Percentiles rank a stretch among this genome's conserved stretches.
phyloP scores from a whole-genome alignment of 2,797 vertebrate species.

The Discoglossus pictus region DNA sequence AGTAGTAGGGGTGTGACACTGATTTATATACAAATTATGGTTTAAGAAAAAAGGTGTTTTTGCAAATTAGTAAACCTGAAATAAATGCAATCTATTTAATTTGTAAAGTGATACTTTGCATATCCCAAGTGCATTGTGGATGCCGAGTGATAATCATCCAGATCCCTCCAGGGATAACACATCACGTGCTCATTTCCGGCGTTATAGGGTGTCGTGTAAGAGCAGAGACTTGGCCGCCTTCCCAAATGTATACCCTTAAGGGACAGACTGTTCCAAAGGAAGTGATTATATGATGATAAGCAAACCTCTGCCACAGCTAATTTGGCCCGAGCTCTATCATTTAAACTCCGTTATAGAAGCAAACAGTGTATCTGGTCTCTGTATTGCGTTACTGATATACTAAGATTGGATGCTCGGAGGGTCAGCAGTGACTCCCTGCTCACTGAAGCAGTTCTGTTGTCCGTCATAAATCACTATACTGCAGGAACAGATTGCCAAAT shows the following conservation, averaged over 20 bases:
- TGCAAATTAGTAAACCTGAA: too few relatives aligned
- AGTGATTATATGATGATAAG: background rate
- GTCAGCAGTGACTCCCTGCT: background rate
- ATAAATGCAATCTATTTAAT: too few relatives aligned
- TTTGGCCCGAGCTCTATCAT: background rate
- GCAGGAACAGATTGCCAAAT: background rate
- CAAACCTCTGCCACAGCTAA: background rate
- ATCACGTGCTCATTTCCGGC: too few relatives aligned
- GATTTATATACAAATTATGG: too few relatives aligned
- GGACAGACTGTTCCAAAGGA: background rate
- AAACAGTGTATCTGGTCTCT: background rate
- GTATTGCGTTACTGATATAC: constrained; percentile 1
- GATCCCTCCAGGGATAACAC: too few relatives aligned
- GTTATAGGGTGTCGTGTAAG: too few relatives aligned
- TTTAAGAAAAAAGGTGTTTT: too few relatives aligned
- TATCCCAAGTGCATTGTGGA: too few relatives aligned
- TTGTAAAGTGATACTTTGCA: too few relatives aligned
- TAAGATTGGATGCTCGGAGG: background rate
- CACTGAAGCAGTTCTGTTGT: constrained; percentile 16
- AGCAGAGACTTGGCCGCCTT: too few relatives aligned
- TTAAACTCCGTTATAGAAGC: background rate
- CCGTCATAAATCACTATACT: background rate
- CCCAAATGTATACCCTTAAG: background rate
- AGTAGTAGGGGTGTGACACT: too few relatives aligned
- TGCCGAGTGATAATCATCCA: too few relatives aligned